phyloP scores from a whole-genome alignment of 2,113 vertebrate genomes.

The Tragelaphus strepsiceros region DNA sequence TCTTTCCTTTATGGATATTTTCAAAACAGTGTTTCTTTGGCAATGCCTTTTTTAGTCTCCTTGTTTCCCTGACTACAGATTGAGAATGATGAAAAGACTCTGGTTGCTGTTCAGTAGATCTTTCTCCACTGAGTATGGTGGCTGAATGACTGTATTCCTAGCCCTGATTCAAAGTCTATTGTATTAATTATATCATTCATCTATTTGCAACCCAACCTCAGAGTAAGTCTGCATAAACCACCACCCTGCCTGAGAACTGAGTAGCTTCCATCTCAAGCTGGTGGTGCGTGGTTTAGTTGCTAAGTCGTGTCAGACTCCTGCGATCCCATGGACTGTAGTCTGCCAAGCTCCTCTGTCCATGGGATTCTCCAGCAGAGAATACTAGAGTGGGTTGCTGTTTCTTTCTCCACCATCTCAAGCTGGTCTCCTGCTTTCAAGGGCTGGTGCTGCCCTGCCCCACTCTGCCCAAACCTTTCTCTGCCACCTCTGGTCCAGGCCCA shows the following conservation, averaged over 20 bases:
- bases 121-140: background rate
- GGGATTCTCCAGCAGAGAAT: background rate
- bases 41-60: constrained; percentile 56
- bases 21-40: constrained; percentile 52
- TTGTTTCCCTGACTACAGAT: constrained; percentile 69
- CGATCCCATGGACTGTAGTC: background rate
- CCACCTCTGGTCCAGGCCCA: background rate
- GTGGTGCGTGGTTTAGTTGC: background rate
- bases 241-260: background rate
- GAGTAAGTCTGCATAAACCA: background rate
- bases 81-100: constrained; percentile 35
- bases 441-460: background rate
- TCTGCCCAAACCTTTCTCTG: background rate
- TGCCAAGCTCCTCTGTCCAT: background rate
- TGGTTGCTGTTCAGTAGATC: background rate
- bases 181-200: constrained; percentile 31
- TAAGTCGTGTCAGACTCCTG: background rate
- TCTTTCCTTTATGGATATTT: constrained; percentile 52
- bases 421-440: background rate
- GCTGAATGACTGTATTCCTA: background rate
- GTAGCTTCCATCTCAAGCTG: background rate
- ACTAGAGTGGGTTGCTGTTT: background rate
- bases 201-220: background rate
- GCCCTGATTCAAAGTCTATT: background rate
- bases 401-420: background rate